Evolutionary conservation across 2,888 invertebrate species (phyloP), one percentile per base, ranked within the genome.

Genomic region (Ferrisia virgata): DNA sequence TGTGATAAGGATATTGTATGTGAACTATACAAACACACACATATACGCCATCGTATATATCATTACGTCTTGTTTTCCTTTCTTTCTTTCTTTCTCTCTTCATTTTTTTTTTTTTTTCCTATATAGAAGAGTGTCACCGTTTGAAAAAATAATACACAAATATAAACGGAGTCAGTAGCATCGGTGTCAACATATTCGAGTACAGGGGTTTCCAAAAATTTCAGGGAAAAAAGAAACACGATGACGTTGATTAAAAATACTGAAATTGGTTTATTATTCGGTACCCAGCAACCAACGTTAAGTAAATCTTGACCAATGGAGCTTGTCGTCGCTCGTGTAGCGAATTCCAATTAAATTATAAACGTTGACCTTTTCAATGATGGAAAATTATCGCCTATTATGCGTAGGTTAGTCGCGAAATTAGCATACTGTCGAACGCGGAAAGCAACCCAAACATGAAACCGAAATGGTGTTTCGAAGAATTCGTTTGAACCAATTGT

Each of bases 311-410:
- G 13, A 28, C 28, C 13, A 28, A 13, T 64, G 5, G 5, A 64
- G 2, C 31, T 64, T 8, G 64, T 64, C 31, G 64, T n/a, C n/a
- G n/a, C n/a, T n/a, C n/a, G n/a, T n/a, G n/a, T n/a, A 28, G 28
- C 13, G 15, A 28, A 64, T 28, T 64, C 28, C 64, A 28, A 64
- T 64, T 64, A 13, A 64, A 64, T 64, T 64, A 64, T 28, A 64
- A 64, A 64, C 64, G 64, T 64, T 64, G 64, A 64, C 64, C 64
- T 64, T 64, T 64, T 64, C 28, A 64, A 64, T 64, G 64, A 64
- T 28, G 64, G 64, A 64, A 64, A 64, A 64, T 64, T 64, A 64
- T 64, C 64, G 64, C 64, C 64, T 64, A 25, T 28, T 64, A 28
- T 64, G 64, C 64, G 64, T 64, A 64, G 64, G 64, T 64, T 64